Evolutionary conservation across 37 sponge, comb jelly and placozoan genomes (phyloP), one percentile per base, ranked within the genome.

Genomic region (Trichoplax adhaerens): DNA sequence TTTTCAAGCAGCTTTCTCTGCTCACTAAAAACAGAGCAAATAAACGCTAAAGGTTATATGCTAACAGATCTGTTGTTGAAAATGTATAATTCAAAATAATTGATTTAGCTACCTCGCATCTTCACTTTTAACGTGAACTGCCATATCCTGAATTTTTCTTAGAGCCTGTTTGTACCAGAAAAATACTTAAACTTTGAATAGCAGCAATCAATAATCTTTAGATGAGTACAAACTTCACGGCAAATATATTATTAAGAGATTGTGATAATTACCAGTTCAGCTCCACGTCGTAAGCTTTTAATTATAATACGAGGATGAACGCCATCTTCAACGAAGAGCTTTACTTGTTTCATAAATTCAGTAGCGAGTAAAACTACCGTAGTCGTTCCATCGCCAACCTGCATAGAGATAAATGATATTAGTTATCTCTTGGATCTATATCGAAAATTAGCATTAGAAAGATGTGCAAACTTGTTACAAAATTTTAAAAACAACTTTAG

Each of bases 351-450:
- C 72, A 98, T 77, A 2, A 98, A 83, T 80, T 98, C 94, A 1
- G 86, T 91, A 76, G 99, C 91, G 53, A 98, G 58, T 50, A 98
- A 76, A 0, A 93, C 95, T 48, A 98, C 94, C 52, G 86, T 79
- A 1, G 99, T 98, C 0, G 99, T 98, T 1, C 99, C 99, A 77
- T 98, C 99, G 59, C 99, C 99, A 55, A 95, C 95, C 95, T 94
- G 63, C 50, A 12, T 60, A 60, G 12, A 10, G 12, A 12, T 60
- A 29, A 29, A 29, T 29, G 29, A 29, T 29, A 29, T 29, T 29
- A 29, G 29, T 29, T 29, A 29, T 29, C 29, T 29, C 29, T 29
- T 29, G 29, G 29, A 29, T 29, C 29, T 29, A 29, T 29, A 29
- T 29, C 29, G 29, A 66, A 7, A 5, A 50, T 10, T 50, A 5